A percentile compares a stretch with the other conserved stretches of the same genome.
phyloP scores from a whole-genome alignment of 2,888 invertebrate genomes.

The Creontiades dilutus region DNA sequence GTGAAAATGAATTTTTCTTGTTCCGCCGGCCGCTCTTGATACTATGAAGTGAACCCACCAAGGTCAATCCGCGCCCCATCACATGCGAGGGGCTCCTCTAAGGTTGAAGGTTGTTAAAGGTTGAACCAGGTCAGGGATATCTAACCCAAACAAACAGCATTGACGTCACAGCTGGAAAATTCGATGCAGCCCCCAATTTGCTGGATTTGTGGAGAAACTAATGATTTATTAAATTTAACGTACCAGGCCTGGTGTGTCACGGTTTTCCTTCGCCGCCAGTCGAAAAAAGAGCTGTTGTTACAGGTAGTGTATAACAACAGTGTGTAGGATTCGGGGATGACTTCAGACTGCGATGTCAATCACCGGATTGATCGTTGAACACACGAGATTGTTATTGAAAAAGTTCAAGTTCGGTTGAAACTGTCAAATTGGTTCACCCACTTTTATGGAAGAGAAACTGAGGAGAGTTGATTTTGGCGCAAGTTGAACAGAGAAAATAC shows the following conservation, averaged over 20 bases:
- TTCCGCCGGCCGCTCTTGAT: not conserved
- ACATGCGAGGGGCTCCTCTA: constrained; percentile 49
- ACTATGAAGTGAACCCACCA: not conserved
- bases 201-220: not conserved
- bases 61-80: constrained; percentile 24
- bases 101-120: constrained; percentile 61
- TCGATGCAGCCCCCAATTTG: not conserved
- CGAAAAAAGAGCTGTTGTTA: constrained; percentile 16
- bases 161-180: not conserved
- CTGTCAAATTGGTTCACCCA: not conserved
- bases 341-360: not conserved
- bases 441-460: not conserved
- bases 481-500: constrained; percentile 9
- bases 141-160: constrained; percentile 43
- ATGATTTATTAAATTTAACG: not conserved
- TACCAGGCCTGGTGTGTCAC: constrained; percentile 50
- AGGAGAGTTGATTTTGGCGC: not conserved
- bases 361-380: not conserved
- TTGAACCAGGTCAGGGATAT: constrained; percentile 26
- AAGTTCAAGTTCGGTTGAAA: not conserved
- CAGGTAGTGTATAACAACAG: constrained; percentile 33
- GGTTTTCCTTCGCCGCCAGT: constrained; percentile 26
- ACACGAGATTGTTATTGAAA: not conserved
- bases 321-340: not conserved
- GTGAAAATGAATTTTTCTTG: constrained; percentile 8